A percentile compares a stretch with the other conserved stretches of the same genome.
These are phyloP conservation scores for Mycteria americana DNA, from an alignment of 2,797 vertebrate genomes.

Conservation along the genomic window DNA sequence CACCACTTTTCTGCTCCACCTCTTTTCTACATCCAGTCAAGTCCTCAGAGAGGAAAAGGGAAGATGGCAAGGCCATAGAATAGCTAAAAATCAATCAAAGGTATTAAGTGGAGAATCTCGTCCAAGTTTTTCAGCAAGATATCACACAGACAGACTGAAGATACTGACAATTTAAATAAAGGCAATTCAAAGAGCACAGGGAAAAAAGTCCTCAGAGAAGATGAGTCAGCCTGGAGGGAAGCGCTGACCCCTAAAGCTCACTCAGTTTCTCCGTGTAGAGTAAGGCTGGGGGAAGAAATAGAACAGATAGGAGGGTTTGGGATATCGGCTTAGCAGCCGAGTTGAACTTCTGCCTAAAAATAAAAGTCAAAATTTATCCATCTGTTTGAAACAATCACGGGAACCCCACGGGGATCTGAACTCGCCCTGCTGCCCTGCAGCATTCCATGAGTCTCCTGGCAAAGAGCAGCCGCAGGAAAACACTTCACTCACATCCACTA, in stretches of 20 bases:
- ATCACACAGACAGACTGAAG: background rate
- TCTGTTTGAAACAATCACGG: background rate
- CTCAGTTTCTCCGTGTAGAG: background rate
- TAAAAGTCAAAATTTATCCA: background rate
- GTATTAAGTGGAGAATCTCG: background rate
- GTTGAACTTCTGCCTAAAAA: background rate
- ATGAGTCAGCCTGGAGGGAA: background rate
- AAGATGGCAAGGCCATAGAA: background rate
- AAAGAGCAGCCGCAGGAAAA: fast-evolving
- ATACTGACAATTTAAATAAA: background rate
- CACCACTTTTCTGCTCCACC: background rate
- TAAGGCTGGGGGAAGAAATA: background rate
- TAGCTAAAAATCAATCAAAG: background rate
- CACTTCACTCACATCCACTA: fast-evolving
- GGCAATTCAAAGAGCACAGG: background rate
- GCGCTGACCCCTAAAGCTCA: background rate
- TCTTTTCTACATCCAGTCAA: background rate
- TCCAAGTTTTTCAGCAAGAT: background rate
- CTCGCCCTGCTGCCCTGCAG: background rate
- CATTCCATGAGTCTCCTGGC: background rate
- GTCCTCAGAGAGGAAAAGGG: background rate
- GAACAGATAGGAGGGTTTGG: background rate
- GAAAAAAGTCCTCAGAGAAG: background rate
- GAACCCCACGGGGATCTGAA: background rate
- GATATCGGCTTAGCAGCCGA: background rate